Conservation (phyloP, 1,140 invertebrate species). For the Cephus cinctus region DNA sequence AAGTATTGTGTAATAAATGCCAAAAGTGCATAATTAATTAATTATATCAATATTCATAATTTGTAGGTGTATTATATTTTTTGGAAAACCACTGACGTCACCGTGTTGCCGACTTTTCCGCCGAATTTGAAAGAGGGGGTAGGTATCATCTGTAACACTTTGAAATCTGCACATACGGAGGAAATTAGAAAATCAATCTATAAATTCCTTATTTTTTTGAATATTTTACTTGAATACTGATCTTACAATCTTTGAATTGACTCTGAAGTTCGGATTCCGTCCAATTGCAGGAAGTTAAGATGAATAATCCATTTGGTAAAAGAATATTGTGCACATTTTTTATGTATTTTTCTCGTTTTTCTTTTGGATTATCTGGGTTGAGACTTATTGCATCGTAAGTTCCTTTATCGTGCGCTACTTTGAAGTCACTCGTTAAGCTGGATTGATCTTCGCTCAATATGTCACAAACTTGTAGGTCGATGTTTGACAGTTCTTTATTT, state of each 20-base stretch:
- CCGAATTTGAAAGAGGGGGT: slow-evolving; percentile 83
- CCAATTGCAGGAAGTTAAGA: slow-evolving; percentile 95
- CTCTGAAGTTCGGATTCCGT: slow-evolving; percentile 77
- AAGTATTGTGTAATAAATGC: neutral
- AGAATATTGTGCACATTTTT: slow-evolving; percentile 65
- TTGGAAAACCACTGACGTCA: slow-evolving; percentile 75
- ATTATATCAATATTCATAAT: too few relatives aligned
- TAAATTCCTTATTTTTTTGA: slow-evolving; percentile 10
- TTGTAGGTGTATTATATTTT: slow-evolving; percentile 47
- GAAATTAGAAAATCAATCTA: slow-evolving; percentile 14
- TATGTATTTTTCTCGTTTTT: slow-evolving; percentile 68
- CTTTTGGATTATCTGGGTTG: slow-evolving; percentile 65
- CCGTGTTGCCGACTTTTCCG: slow-evolving; percentile 75
- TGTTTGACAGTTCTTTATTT: slow-evolving; percentile 51
- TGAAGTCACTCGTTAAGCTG: slow-evolving; percentile 52
- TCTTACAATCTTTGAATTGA: slow-evolving; percentile 67
- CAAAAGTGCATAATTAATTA: neutral
- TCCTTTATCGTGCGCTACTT: slow-evolving; percentile 83
- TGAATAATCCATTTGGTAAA: slow-evolving; percentile 65
- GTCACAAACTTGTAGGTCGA: slow-evolving; percentile 65
- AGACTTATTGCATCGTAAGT: slow-evolving; percentile 92
- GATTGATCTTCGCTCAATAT: slow-evolving; percentile 51
- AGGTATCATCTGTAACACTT: slow-evolving; percentile 65
- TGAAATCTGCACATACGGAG: slow-evolving; percentile 61
- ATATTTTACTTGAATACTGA: too few relatives aligned